Percentiles rank a stretch among this genome's conserved stretches.
These are phyloP conservation scores for Galendromus occidentalis DNA, from an alignment of 1,140 invertebrate genomes.

Conservation along the genomic window DNA sequence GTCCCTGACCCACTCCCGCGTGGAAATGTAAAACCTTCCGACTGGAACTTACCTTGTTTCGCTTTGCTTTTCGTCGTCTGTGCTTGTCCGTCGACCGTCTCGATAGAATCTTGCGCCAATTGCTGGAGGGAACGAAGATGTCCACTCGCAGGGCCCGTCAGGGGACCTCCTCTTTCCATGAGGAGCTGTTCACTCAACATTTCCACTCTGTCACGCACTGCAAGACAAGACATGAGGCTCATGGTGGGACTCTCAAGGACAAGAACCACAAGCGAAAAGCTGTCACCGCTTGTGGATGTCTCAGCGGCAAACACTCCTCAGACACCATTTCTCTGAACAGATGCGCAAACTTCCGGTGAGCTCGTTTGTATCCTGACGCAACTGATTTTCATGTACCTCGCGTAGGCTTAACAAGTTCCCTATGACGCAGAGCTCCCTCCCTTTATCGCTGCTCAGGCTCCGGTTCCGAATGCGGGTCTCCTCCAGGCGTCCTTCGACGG, in stretches of 20 bases:
- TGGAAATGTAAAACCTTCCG: too few relatives aligned
- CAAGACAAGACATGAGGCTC: conserved; percentile 22
- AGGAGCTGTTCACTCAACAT: conserved; percentile 46
- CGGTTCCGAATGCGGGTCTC: background rate
- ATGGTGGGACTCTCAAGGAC: background rate
- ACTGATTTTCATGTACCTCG: background rate
- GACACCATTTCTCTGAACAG: background rate
- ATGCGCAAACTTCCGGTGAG: background rate
- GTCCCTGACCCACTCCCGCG: too few relatives aligned
- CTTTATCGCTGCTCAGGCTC: background rate
- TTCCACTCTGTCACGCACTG: conserved; percentile 77
- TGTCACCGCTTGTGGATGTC: background rate
- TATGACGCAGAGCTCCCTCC: background rate
- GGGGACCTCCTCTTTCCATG: conserved; percentile 16
- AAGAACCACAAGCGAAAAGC: background rate
- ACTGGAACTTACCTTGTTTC: background rate
- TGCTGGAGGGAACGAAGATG: background rate
- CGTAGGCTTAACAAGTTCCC: background rate
- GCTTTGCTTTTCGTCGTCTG: background rate
- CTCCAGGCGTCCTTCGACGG: background rate
- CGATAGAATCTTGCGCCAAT: conserved; percentile 1
- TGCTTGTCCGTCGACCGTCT: background rate
- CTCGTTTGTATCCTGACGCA: background rate
- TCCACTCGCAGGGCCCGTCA: conserved; percentile 13
- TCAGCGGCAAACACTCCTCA: background rate